Evolutionary conservation across 2,113 vertebrate species (phyloP).

Genomic region (Aegypius monachus): DNA sequence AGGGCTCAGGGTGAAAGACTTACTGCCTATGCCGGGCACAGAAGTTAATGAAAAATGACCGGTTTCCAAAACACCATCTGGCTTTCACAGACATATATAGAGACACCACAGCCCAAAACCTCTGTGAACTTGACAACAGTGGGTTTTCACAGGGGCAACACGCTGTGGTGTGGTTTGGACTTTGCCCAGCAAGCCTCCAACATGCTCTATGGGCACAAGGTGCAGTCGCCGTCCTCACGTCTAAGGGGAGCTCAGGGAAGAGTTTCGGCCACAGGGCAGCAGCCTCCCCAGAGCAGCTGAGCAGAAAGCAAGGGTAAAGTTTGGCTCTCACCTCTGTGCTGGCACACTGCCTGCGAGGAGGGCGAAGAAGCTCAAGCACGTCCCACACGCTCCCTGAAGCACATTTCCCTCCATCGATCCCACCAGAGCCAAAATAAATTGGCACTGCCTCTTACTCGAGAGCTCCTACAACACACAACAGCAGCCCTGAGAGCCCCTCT

Average conservation of each 20-base stretch:
- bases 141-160: not conserved
- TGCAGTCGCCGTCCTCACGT: accelerated
- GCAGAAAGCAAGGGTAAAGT: constrained; percentile 13
- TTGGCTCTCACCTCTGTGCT: constrained; percentile 54
- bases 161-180: not conserved
- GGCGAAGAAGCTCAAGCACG: constrained; percentile 5
- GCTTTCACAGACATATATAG: not conserved
- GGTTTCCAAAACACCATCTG: constrained; percentile 2
- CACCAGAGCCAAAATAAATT: constrained; percentile 50
- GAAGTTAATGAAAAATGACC: not conserved
- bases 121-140: not conserved
- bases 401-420: not conserved
- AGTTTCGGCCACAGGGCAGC: not conserved
- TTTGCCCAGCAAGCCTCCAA: not conserved
- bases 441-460: not conserved
- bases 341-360: not conserved
- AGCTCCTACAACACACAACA: not conserved
- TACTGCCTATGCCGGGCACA: not conserved
- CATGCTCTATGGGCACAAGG: not conserved
- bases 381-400: constrained; percentile 45
- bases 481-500: not conserved
- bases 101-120: not conserved
- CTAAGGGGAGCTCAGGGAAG: not conserved
- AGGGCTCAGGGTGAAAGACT: not conserved
- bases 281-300: not conserved